Evolutionary conservation across 1,140 invertebrate species (phyloP), one percentile per base, ranked within the genome.

Genomic region (Sminthurinus signatus): DNA sequence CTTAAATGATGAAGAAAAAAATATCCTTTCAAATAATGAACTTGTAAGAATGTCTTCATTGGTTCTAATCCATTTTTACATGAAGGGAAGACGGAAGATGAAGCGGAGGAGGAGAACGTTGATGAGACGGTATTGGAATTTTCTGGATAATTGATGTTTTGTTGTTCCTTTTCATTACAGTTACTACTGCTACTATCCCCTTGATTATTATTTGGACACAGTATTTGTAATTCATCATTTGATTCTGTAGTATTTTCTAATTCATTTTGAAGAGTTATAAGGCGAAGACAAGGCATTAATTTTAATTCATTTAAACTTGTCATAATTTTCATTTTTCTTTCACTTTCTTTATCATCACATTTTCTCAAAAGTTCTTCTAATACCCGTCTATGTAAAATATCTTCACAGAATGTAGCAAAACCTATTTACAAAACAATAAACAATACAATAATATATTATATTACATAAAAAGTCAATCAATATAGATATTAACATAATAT

Each of bases 21-120:
- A 67, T 78, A 80, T 28, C 79, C 79, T 62, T 77, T 78, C 14
- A 77, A 65, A 55, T 78, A 78, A 69, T 80, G 80, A 32, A 80
- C 76, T 67, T 81, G 79, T 42, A 76, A 74, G 57, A 79, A 79
- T 43, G 71, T 68, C 69, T 80, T 80, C 17, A 76, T 72, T 2
- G 75, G 73, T 60, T 79, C 78, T 58, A 78, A 73, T n/a, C 79
- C 80, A 76, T 81, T 78, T 63, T 75, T 77, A 0, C 79, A 73
- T 71, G 68, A 62, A n/a, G n/a, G n/a, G n/a, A n/a, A n/a, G n/a
- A n/a, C n/a, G n/a, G n/a, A n/a, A n/a, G n/a, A n/a, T n/a, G n/a
- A n/a, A n/a, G n/a, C n/a, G n/a, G n/a, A n/a, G n/a, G n/a, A n/a
- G n/a, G n/a, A n/a, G n/a, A n/a, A n/a, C 21, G 65, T 67, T 15